A percentile compares a stretch with the other conserved stretches of the same genome.
phyloP scores from a whole-genome alignment of 2,113 vertebrate genomes.

The Phalacrocorax pelagicus region DNA sequence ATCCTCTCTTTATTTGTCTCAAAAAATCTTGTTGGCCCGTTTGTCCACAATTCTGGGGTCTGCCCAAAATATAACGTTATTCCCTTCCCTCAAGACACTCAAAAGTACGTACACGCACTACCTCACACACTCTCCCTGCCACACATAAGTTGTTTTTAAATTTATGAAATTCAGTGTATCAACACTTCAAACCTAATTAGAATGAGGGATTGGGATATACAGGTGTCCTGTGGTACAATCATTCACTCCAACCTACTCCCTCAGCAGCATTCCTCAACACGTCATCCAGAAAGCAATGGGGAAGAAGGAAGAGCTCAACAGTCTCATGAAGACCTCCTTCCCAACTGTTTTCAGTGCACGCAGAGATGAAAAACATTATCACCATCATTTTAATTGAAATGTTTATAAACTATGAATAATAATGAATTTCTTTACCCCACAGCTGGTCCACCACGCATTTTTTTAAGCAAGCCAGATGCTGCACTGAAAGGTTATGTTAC shows the following conservation, averaged over 20 bases:
- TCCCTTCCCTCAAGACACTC: background rate
- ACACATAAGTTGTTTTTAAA: background rate
- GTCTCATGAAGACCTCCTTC: background rate
- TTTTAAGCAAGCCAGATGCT: background rate
- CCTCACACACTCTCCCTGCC: background rate
- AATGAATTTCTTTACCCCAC: background rate
- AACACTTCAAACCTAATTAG: background rate
- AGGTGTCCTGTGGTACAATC: background rate
- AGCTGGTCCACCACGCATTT: rapidly evolving
- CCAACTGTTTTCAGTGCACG: background rate
- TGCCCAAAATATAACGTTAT: background rate
- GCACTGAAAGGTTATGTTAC: background rate
- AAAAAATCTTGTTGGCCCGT: background rate
- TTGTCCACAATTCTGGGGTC: background rate
- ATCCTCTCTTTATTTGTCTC: background rate
- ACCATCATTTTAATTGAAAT: background rate
- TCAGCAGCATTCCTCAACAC: background rate
- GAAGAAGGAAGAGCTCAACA: background rate
- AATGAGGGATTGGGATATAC: background rate
- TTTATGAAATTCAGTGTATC: background rate
- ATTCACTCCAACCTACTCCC: background rate
- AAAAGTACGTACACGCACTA: background rate
- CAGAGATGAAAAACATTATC: background rate
- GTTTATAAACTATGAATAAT: background rate
- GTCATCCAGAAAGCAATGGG: rapidly evolving